Percentiles rank a stretch among this genome's conserved stretches.
phyloP scores from a whole-genome alignment of 92 coral and sea anemone genomes.

The Parazoanthus swiftii region DNA sequence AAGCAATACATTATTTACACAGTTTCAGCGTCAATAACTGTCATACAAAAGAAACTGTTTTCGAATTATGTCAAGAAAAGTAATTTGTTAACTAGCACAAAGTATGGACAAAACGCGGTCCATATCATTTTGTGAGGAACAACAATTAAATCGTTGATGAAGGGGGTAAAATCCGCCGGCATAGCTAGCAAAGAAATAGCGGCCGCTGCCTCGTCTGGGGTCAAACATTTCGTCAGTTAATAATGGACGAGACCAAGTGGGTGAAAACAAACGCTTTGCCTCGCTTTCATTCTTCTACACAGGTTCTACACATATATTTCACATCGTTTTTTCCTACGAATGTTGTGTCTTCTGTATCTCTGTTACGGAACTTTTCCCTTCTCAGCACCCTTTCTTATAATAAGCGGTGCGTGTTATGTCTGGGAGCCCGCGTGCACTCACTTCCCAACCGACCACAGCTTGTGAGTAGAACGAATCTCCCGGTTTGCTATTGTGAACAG shows the following conservation, averaged over 20 bases:
- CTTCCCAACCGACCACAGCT: not conserved
- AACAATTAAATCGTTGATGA: not conserved
- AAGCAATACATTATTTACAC: slow-evolving; percentile 20
- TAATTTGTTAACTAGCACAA: not conserved
- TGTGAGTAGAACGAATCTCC: not conserved
- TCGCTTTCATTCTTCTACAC: not conserved
- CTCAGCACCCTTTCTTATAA: not conserved
- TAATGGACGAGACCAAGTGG: not conserved
- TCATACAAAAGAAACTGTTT: slow-evolving; percentile 10
- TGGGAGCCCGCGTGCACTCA: not conserved
- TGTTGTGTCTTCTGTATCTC: slow-evolving; percentile 5
- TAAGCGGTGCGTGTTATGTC: not conserved
- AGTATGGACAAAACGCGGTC: not conserved
- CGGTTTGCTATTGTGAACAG: not conserved
- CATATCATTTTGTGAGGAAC: not conserved
- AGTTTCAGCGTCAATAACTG: not conserved
- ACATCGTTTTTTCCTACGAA: slow-evolving; percentile 6
- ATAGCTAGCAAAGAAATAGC: slow-evolving; percentile 5
- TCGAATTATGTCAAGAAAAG: not conserved
- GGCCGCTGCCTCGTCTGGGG: not conserved
- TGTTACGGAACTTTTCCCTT: not conserved
- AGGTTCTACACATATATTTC: not conserved
- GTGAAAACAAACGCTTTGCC: not conserved
- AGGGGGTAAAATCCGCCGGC: not conserved
- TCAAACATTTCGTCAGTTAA: not conserved